Conservation (phyloP, 2,888 invertebrate genomes). For the Onchidella celtica region DNA sequence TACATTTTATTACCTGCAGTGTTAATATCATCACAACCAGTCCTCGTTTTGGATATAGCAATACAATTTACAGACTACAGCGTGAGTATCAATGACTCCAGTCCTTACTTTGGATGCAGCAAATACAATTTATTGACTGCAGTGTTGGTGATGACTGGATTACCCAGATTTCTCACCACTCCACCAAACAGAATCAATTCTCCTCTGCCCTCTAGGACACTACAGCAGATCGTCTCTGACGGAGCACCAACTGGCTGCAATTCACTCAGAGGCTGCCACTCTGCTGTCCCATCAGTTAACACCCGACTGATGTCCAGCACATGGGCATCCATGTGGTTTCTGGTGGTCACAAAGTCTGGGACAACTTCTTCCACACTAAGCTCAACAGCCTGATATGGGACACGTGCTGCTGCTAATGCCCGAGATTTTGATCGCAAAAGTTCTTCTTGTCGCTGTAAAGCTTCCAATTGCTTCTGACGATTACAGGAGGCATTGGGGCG, state of each 20-base stretch:
- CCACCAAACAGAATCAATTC: conserved; percentile 98
- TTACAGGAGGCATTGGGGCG: conserved; percentile 81
- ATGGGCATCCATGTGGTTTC: conserved; percentile 89
- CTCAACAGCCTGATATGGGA: conserved; percentile 51
- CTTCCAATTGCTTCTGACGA: conserved; percentile 85
- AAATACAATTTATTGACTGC: conserved; percentile 52
- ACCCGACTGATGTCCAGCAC: conserved; percentile 88
- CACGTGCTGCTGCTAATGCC: conserved; percentile 35
- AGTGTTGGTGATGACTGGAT: conserved; percentile 19
- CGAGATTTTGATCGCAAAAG: conserved; percentile 70
- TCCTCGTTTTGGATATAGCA: too few relatives aligned
- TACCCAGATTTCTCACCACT: conserved; percentile 82
- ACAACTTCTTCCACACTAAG: conserved; percentile 12
- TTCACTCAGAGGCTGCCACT: conserved; percentile 76
- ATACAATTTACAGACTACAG: too few relatives aligned
- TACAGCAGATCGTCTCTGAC: conserved; percentile 94
- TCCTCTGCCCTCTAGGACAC: conserved; percentile 92
- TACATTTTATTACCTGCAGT: too few relatives aligned
- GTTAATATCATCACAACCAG: too few relatives aligned
- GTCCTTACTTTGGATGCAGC: conserved; percentile 5
- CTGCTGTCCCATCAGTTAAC: conserved; percentile 81
- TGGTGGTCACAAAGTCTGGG: conserved; percentile 40
- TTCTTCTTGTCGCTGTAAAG: conserved; percentile 85
- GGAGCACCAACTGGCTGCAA: conserved; percentile 82
- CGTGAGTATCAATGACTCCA: too few relatives aligned